A percentile compares a stretch with the other conserved stretches of the same genome.
These are phyloP conservation scores for Lochmaea crataegi DNA, from an alignment of 2,888 invertebrate species.

Conservation along the genomic window DNA sequence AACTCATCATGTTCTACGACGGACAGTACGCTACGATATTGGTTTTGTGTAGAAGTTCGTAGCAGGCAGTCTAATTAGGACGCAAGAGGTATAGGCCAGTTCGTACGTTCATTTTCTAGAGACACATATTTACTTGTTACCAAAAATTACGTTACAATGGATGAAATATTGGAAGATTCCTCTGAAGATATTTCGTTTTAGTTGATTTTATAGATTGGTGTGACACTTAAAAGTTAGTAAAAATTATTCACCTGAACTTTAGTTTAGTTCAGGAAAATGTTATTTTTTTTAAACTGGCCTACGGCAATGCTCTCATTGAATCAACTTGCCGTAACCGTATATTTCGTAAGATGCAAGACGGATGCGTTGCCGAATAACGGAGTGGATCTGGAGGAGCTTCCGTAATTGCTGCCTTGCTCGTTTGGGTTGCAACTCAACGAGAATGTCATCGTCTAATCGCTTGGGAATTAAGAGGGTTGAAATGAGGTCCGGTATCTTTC, in stretches of 20 bases:
- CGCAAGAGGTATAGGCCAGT: constrained; percentile 37
- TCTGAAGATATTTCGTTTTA: too few relatives aligned
- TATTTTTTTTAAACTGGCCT: constrained; percentile 3
- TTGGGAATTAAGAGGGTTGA: constrained; percentile 32
- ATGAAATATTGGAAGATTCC: too few relatives aligned
- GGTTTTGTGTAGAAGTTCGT: constrained; percentile 54
- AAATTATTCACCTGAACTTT: too few relatives aligned
- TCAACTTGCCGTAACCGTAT: constrained; percentile 57
- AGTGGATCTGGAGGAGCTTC: constrained; percentile 40
- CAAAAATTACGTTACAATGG: too few relatives aligned
- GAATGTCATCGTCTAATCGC: constrained; percentile 33
- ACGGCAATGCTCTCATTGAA: constrained; percentile 53
- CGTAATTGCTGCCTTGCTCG: constrained; percentile 47
- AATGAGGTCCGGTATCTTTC: constrained; percentile 9
- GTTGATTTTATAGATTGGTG: too few relatives aligned
- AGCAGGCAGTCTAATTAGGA: constrained; percentile 57
- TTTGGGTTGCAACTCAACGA: constrained; percentile 30
- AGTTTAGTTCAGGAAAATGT: background rate
- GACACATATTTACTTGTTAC: too few relatives aligned
- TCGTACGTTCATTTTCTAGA: background rate
- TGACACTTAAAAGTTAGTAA: too few relatives aligned
- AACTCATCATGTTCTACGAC: constrained; percentile 61
- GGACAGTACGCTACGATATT: constrained; percentile 55
- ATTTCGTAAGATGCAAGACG: constrained; percentile 40
- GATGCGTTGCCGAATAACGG: constrained; percentile 48